These are phyloP conservation scores for Calvadosia cruxmelitensis DNA, from an alignment of 30 jellyfish, hydroid and myxozoan species.

Conservation along the genomic window DNA sequence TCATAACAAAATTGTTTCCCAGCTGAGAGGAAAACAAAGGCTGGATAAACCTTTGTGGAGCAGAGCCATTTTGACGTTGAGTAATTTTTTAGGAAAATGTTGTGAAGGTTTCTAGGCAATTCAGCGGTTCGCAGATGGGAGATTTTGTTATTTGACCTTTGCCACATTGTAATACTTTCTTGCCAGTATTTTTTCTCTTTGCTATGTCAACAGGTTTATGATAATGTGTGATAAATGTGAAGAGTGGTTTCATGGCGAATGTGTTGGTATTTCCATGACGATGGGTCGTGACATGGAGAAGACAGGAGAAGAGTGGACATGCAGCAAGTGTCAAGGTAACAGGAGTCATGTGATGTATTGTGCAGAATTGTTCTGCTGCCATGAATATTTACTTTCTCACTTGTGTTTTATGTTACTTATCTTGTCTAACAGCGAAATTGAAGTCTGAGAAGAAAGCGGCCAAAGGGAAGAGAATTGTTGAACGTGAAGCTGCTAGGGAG, in stretches of 20 bases:
- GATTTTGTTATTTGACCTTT: no score
- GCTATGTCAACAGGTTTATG: conserved; percentile 95
- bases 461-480: background rate
- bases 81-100: no score
- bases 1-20: no score
- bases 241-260: conserved; percentile 98
- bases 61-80: no score
- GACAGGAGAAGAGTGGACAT: conserved; percentile 97
- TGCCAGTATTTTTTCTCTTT: no score
- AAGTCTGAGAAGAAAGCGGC: background rate
- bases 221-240: conserved; percentile 92
- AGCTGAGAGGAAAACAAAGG: no score
- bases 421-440: background rate
- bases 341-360: no score
- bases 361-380: background rate
- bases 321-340: conserved; percentile 68
- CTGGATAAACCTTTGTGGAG: no score
- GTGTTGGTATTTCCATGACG: conserved; percentile 87
- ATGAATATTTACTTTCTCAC: background rate
- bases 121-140: no score
- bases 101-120: no score
- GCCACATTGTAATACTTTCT: no score
- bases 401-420: background rate
- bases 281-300: conserved; percentile 94
- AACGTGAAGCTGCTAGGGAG: background rate